Conservation (phyloP, 2,888 invertebrate species). For the Patella pellucida region DNA sequence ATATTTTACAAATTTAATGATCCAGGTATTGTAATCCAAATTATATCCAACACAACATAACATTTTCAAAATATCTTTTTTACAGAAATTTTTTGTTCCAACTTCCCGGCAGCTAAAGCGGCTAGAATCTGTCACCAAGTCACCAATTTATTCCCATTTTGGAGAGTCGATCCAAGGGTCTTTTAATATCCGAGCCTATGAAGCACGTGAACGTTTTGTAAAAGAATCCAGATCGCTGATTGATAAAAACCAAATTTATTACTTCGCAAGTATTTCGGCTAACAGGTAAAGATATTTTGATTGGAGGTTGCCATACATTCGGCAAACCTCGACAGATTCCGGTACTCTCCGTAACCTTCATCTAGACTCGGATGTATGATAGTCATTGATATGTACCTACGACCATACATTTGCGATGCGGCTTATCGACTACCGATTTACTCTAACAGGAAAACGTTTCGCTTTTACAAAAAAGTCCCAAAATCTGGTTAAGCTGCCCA, state of each 20-base stretch:
- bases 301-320: too few relatives aligned
- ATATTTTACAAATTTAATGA: neutral
- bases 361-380: too few relatives aligned
- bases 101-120: slow-evolving; percentile 64
- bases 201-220: slow-evolving; percentile 44
- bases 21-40: neutral
- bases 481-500: too few relatives aligned
- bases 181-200: slow-evolving; percentile 59
- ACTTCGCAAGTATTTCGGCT: slow-evolving; percentile 51
- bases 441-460: too few relatives aligned
- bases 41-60: neutral
- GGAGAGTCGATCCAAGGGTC: slow-evolving; percentile 72
- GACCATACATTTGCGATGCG: too few relatives aligned
- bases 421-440: too few relatives aligned
- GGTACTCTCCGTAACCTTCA: too few relatives aligned
- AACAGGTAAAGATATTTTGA: slow-evolving; percentile 34
- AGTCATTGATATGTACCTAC: too few relatives aligned
- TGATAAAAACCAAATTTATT: slow-evolving; percentile 78
- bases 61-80: neutral
- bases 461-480: too few relatives aligned
- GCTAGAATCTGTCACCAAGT: slow-evolving; percentile 59
- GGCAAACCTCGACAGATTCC: too few relatives aligned
- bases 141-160: slow-evolving; percentile 66
- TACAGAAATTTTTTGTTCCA: slow-evolving; percentile 72
- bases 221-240: slow-evolving; percentile 46